Base-by-base conservation (phyloP, 2,797 vertebrate genomes). In the Acomys russatus region DNA sequence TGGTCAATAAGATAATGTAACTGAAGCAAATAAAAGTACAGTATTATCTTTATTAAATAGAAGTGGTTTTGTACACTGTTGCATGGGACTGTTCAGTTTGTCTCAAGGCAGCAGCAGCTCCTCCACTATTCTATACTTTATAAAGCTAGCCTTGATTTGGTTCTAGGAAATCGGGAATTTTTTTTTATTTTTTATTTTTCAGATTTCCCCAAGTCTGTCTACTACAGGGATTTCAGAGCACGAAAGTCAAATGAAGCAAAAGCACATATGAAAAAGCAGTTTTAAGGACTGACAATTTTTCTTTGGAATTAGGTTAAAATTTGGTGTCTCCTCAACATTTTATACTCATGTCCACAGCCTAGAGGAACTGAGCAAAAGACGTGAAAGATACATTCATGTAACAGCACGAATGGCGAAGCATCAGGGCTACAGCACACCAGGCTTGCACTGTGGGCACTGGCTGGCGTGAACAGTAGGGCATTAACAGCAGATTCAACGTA, bases 1-100 rank as follows among this genome's bases (percentile, higher is more conserved):
- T 95, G 90, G 66, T 38, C 61, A 97, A 74, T 82, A 94, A 96
- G 83, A 78, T 87, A 82, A 61, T 91, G 91, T 96, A 91, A 92
- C 23, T 77, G 63, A 96, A 94, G 54, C 93, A 94, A 94, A 74
- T 88, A 93, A 93, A 94, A 54, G 90, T 88, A 95, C 73, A 68
- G 76, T 85, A 92, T 38, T 76, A 93, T 17, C 70, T 97, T 97
- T 97, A 97, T 96, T 96, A 97, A 94, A 95, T 95, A 88, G 92
- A 93, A 96, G 84, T 86, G 56, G 89, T 92, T 91, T 94, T 90
- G 92, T 86, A 95, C n/a, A 96, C 77, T 85, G 49, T 95, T 96
- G 79, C 92, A 95, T 89, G 56, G 61, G 77, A 82, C 71, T 70
- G 28, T 77, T 95, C 90, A n/a, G 61, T 91, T 90, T 86, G 59